Percentiles rank a stretch among this genome's conserved stretches.
These are phyloP conservation scores for Muraenolepis orangiensis DNA, from an alignment of 2,797 vertebrate genomes.

Conservation along the genomic window DNA sequence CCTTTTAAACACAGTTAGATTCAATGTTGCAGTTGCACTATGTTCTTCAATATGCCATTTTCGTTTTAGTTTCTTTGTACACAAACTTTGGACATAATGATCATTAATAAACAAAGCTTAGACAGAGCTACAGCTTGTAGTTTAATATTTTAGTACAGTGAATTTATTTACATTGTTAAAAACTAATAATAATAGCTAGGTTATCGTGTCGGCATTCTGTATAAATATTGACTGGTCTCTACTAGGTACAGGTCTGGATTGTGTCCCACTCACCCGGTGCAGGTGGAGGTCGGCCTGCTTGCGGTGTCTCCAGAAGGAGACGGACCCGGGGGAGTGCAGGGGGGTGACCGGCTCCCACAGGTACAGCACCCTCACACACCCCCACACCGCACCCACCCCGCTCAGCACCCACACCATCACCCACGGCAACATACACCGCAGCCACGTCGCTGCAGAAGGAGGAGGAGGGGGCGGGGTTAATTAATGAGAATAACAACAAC, in stretches of 20 bases:
- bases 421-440: slow-evolving; percentile 93
- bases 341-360: slow-evolving; percentile 92
- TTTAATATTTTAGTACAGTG: neutral
- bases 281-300: slow-evolving; percentile 94
- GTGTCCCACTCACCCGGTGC: slow-evolving; percentile 74
- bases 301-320: slow-evolving; percentile 95
- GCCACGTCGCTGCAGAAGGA: slow-evolving; percentile 77
- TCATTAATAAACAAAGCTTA: too few species aligned
- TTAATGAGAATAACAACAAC: neutral
- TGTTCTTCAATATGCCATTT: neutral
- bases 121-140: neutral
- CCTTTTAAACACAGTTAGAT: too few species aligned
- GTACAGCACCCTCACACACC: slow-evolving; percentile 90
- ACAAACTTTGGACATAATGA: too few species aligned
- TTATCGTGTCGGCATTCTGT: too few species aligned
- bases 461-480: neutral
- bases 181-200: too few species aligned
- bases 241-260: neutral
- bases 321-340: slow-evolving; percentile 89
- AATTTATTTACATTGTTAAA: neutral
- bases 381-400: slow-evolving; percentile 89
- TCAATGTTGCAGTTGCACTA: neutral
- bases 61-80: neutral
- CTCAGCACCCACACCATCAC: slow-evolving; percentile 92
- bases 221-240: neutral